Base-by-base conservation (phyloP, 2,113 vertebrate genomes). In the Carettochelys insculpta region DNA sequence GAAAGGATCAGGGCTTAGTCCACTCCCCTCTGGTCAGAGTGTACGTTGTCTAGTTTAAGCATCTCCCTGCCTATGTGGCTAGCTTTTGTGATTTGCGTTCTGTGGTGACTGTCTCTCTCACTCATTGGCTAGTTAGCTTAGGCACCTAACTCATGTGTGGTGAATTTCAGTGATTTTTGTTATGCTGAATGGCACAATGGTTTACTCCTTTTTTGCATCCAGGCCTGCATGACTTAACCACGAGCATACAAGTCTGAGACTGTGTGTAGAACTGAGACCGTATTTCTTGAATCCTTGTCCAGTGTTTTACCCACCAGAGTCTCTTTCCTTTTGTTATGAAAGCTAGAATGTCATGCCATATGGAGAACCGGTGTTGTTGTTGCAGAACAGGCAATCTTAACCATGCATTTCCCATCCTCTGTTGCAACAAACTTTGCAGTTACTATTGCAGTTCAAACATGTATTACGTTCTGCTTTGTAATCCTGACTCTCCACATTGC, bases 351-450 rank as follows among this genome's bases (percentile, higher is more conserved):
- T 45, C 56, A 58, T 48, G 1, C 19, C 38, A 1, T 22, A 51
- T 19, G 2, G 1, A 88, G 82, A 92, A 61, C 29, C 65, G 86
- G 14, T 48, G 75, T 84, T 68, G 79, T 80, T 11, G 34, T 25
- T 84, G 47, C n/a, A 86, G 53, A 89, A 75, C 29, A 24, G 90
- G 75, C 92, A 88, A 48, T 80, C 41, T 19, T 47, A 51, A 52
- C 16, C 58, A 19, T 85, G 4, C 29, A 52, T 86, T 86, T 31
- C 73, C 29, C 11, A 19, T 68, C 31, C 16, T 10, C 1, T 16
- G 92, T 82, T 84, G 19, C 61, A 90, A 82, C 10, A 89, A 92
- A 83, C 5, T 90, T 82, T 16, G 5, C 90, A 82, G 75, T 92
- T 93, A 50, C 68, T 91, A 13, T 12, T 71, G 25, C 27, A 29